Evolutionary conservation across 2,888 invertebrate genomes (phyloP), one percentile per base, ranked within the genome.

Genomic region (Volucella zonaria): DNA sequence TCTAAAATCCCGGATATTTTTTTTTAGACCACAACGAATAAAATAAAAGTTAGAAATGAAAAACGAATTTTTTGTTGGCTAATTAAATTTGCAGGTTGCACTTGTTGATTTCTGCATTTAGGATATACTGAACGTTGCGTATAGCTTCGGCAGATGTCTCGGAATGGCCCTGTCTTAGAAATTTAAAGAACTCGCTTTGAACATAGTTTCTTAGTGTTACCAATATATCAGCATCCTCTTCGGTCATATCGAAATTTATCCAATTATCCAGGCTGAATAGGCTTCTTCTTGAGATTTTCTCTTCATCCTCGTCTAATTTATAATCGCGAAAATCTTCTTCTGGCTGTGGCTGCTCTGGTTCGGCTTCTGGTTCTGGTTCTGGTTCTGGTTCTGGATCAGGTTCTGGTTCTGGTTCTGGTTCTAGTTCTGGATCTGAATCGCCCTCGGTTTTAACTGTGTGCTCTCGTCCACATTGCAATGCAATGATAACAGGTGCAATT

Each of bases 401-500:
- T 8, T 87, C 82, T 23, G 88, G 87, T 6, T 91, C 91, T 31
- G 1, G 2, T 23, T 23, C 18, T 23, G 18, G 38, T 0, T 61
- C 49, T 6, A 82, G 82, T 1, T 88, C 87, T 2, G 86, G 80
- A 40, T 82, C 91, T 89, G 4, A 92, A 90, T 71, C 76, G 9
- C 62, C 77, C 8, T 86, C 74, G 0, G 43, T 49, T 61, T 86
- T 87, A 1, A 88, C 81, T 14, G 71, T 56, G 45, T 86, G 86
- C 8, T 87, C 82, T 23, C 89, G 87, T 6, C 91, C 91, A 43
- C 89, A 89, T 88, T 97, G 95, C 43, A 98, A 89, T 0, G 96
- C 95, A 68, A 98, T 95, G 0, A 97, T 95, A 15, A 97, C 89
- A 0, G 97, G 95, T 10, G 97, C 95, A 0, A 98, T 94, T 8